Percentiles rank a stretch among this genome's conserved stretches.
phyloP scores from a whole-genome alignment of 2,888 invertebrate species.

The Rosalia funebris region DNA sequence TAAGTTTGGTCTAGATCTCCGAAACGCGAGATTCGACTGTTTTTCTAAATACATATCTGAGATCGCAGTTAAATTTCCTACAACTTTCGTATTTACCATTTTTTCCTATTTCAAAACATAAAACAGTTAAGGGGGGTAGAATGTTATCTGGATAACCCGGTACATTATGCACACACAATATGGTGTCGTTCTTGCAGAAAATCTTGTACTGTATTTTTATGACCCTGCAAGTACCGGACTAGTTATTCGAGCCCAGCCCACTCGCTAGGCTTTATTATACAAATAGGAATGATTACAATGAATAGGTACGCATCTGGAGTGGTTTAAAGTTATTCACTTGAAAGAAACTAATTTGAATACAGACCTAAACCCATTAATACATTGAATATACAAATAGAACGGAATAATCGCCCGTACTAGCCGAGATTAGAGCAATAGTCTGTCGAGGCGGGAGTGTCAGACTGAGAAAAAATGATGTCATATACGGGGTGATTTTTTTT shows the following conservation, averaged over 20 bases:
- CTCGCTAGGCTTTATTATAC: slow-evolving; percentile 5
- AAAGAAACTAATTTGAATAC: slow-evolving; percentile 19
- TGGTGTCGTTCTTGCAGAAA: not conserved
- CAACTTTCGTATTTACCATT: no score
- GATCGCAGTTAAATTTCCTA: no score
- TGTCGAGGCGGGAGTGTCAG: not conserved
- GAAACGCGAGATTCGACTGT: no score
- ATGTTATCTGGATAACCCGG: no score
- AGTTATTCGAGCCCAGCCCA: slow-evolving; percentile 7
- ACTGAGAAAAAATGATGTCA: not conserved
- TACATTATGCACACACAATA: no score
- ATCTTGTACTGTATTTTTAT: not conserved
- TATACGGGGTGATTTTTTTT: no score
- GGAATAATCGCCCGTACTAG: slow-evolving; percentile 5
- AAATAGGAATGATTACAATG: slow-evolving; percentile 2
- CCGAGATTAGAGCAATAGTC: slow-evolving; percentile 1
- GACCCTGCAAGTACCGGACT: not conserved
- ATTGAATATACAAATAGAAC: not conserved
- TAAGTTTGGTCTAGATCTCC: no score
- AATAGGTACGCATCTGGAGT: slow-evolving; percentile 4
- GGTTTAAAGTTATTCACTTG: slow-evolving; percentile 7
- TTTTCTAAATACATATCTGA: no score
- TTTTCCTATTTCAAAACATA: no score
- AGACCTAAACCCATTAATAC: slow-evolving; percentile 12
- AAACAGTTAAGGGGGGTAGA: no score